Conservation (phyloP, 2,888 invertebrate species). For the Argyresthia albistria region DNA sequence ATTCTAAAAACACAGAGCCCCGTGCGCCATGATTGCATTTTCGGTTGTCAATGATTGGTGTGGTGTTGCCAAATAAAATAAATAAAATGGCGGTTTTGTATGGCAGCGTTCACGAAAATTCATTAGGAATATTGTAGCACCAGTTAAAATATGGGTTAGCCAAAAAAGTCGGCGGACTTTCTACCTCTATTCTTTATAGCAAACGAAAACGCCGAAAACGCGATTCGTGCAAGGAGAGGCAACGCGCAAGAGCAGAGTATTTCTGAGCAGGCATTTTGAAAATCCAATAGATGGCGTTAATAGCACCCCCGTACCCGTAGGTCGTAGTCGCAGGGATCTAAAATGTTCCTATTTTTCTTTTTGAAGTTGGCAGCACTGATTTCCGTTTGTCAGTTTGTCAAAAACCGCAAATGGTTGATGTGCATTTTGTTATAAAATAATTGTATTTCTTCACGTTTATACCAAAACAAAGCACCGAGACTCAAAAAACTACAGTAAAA, state of each 20-base stretch:
- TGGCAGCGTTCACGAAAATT: neutral
- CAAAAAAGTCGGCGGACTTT: no score
- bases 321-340: neutral
- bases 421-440: conserved; percentile 43
- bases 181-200: no score
- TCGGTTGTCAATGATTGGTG: conserved; percentile 69
- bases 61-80: conserved; percentile 43
- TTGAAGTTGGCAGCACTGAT: conserved; percentile 30
- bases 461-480: conserved; percentile 19
- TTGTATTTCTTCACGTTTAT: conserved; percentile 31
- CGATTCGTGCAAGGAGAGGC: no score
- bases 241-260: no score
- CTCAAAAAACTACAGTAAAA: neutral
- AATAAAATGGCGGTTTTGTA: conserved; percentile 50
- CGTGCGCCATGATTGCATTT: conserved; percentile 75
- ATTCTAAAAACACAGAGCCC: conserved; percentile 72
- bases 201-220: no score
- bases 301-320: no score
- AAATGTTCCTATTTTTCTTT: neutral
- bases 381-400: conserved; percentile 12
- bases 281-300: no score
- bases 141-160: no score
- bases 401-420: conserved; percentile 52
- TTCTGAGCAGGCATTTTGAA: no score
- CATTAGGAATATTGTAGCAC: no score